These are phyloP conservation scores for Sylvia atricapilla DNA, from an alignment of 2,113 vertebrate species.

Conservation along the genomic window DNA sequence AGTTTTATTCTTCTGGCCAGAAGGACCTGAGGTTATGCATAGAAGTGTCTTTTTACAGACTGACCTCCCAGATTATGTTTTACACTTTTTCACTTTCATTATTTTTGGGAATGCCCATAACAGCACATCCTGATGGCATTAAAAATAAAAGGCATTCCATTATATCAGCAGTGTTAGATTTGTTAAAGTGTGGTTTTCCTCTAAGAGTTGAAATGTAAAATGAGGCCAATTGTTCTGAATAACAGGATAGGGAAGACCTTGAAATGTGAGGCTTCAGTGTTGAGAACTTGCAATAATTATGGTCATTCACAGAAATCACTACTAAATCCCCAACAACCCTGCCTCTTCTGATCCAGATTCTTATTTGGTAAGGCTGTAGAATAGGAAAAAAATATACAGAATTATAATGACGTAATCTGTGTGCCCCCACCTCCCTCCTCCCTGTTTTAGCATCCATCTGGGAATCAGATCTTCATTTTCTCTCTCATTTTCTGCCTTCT, in stretches of 20 bases:
- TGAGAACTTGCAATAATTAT: background rate
- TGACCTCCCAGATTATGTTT: background rate
- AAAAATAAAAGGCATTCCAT: background rate
- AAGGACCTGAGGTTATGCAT: background rate
- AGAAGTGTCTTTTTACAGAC: background rate
- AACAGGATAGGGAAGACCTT: background rate
- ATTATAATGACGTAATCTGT: background rate
- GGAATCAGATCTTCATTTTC: slow-evolving; percentile 45
- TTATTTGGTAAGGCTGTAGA: slow-evolving; percentile 1
- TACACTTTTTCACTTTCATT: background rate
- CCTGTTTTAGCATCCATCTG: slow-evolving; percentile 44
- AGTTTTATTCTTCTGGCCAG: background rate
- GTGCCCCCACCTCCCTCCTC: background rate
- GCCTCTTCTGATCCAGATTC: background rate
- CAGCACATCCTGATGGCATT: background rate
- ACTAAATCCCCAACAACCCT: background rate
- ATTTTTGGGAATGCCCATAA: background rate
- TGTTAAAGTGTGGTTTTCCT: background rate
- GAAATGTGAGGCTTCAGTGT: background rate
- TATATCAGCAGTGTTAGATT: background rate
- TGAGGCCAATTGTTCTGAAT: background rate
- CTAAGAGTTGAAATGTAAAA: background rate
- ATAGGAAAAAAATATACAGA: slow-evolving; percentile 29
- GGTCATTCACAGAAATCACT: background rate
- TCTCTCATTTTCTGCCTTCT: slow-evolving; percentile 35